Base-by-base conservation (phyloP, 2,797 vertebrate species). In the Silurus lanzhouensis region DNA sequence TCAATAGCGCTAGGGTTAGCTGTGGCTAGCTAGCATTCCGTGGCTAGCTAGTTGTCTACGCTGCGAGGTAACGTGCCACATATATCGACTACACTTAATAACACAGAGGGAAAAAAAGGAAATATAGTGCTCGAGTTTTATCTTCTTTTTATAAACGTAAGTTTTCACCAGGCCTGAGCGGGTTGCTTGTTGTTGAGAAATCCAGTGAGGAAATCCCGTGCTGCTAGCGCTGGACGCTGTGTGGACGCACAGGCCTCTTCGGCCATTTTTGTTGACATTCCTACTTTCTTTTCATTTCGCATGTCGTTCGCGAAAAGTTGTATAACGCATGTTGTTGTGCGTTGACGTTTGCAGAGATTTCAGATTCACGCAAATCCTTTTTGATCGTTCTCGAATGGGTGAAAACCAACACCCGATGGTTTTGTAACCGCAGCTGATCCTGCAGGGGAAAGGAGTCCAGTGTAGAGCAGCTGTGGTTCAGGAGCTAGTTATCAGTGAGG, bases 191-290 rank as follows among this genome's bases (percentile, higher is more conserved):
- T 19, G 46, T n/a, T 14, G 10, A 76, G 8, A 20, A 31, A 31
- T n/a, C 0, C 31, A 46, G 1, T 22, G 5, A n/a, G 19, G 58
- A 25, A 27, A 14, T 19, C 12, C 63, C 0, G 9, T 19, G n/a
- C 4, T 25, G 77, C 60, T 79, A 22, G 57, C 38, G 7, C 15
- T 48, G 57, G 58, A 31, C 58, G 58, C 77, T 79, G 58, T 79
- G 10, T 58, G 48, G 27, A 84, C 25, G 83, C 60, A 44, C 83
- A 67, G 83, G 72, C 72, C 83, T 77, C 63, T 58, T 63, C 72
- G 70, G 72, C 83, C 83, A 84, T 84, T 75, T 84, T 67, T 84
- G 63, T 84, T 84, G 72, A 84, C 83, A 84, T 77, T 84, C 61
- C 72, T 67, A 0, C 61, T 64, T 10, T 83, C n/a, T 9, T 14